phyloP scores from a whole-genome alignment of 2,888 invertebrate species.

The Leptarthrus brevirostris region DNA sequence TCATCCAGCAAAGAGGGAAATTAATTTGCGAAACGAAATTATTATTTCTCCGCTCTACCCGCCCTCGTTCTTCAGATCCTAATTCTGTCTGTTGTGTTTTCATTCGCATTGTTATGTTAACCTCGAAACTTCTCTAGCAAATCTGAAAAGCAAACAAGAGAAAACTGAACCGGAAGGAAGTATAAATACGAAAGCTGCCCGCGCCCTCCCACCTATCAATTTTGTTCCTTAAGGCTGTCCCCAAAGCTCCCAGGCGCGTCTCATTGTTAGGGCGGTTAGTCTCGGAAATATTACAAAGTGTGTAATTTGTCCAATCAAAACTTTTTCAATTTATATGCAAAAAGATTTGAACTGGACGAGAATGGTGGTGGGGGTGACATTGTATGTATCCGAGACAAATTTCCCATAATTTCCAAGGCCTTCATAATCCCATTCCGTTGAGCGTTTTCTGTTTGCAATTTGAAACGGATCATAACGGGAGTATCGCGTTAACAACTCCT shows the following conservation, averaged over 20 bases:
- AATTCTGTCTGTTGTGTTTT: slow-evolving; percentile 20
- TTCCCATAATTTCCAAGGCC: background rate
- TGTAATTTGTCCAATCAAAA: slow-evolving; percentile 49
- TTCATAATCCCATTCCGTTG: background rate
- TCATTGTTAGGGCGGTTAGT: background rate
- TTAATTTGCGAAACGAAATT: slow-evolving; percentile 41
- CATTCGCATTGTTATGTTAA: slow-evolving; percentile 37
- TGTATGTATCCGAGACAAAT: background rate
- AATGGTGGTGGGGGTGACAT: background rate
- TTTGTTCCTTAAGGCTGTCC: background rate
- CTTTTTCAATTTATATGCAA: slow-evolving; percentile 49
- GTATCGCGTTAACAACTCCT: slow-evolving; percentile 26
- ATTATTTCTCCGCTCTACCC: background rate
- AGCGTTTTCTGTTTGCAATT: background rate
- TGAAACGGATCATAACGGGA: background rate
- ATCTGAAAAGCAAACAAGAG: slow-evolving; percentile 35
- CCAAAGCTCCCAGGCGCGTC: background rate
- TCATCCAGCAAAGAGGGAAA: slow-evolving; percentile 21
- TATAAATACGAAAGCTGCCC: slow-evolving; percentile 14
- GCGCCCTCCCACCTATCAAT: background rate
- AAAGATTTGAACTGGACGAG: slow-evolving; percentile 11
- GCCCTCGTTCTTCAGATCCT: background rate
- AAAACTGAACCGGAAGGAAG: slow-evolving; percentile 23
- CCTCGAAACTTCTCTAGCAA: slow-evolving; percentile 20
- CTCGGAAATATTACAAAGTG: slow-evolving; percentile 35